A percentile compares a stretch with the other conserved stretches of the same genome.
These are phyloP conservation scores for Mnemiopsis leidyi DNA, from an alignment of 37 sponge, comb jelly and placozoan species.

Conservation along the genomic window DNA sequence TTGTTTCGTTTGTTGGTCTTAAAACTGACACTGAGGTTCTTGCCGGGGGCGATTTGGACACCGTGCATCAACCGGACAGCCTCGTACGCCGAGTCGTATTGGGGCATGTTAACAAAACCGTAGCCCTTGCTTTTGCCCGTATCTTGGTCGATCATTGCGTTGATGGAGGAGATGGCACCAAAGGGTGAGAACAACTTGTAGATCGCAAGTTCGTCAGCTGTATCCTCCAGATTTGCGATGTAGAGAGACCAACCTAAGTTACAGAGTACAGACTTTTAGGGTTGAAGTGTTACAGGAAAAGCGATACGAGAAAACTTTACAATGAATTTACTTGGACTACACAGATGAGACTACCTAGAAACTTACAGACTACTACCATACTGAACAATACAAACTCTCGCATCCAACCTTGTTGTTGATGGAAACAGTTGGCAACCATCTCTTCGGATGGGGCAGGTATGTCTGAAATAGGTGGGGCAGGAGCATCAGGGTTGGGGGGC, in stretches of 20 bases:
- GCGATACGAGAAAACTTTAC: too few species aligned
- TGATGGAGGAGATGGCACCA: conserved; percentile 85
- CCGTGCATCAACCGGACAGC: conserved; percentile 67
- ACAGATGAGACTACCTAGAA: not conserved
- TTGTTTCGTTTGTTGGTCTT: conserved; percentile 16
- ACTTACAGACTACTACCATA: not conserved
- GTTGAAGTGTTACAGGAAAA: too few species aligned
- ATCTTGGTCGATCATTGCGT: conserved; percentile 70
- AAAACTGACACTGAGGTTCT: conserved; percentile 39
- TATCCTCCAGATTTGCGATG: conserved; percentile 82
- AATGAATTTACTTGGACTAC: too few species aligned
- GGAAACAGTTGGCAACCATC: conserved; percentile 43
- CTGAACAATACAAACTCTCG: too few species aligned
- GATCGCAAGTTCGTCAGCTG: conserved; percentile 72
- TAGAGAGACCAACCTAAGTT: conserved; percentile 73
- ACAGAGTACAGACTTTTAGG: too few species aligned
- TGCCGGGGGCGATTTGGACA: conserved; percentile 12
- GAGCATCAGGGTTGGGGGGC: not conserved
- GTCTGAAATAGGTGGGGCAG: not conserved
- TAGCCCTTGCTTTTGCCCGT: conserved; percentile 77
- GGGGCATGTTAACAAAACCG: conserved; percentile 94
- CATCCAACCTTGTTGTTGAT: conserved; percentile 17
- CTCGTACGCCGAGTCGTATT: conserved; percentile 83
- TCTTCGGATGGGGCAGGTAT: conserved; percentile 33
- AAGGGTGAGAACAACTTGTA: conserved; percentile 88